phyloP scores from a whole-genome alignment of 2,113 vertebrate species.

The Myiopsitta monachus region DNA sequence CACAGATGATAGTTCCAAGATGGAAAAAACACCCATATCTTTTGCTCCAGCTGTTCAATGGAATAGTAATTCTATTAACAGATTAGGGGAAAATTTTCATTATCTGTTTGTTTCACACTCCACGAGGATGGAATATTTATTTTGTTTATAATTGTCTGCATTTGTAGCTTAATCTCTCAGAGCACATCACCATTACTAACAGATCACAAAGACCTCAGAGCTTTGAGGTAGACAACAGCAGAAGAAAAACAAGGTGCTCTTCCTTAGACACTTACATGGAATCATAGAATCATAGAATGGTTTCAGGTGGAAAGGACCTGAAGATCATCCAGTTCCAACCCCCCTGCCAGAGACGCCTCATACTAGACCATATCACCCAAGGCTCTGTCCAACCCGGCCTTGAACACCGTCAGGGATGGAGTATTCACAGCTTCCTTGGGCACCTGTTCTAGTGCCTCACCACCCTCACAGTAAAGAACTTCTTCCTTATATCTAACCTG shows the following conservation, averaged over 20 bases:
- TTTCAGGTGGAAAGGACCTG: neutral
- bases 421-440: neutral
- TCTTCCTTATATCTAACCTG: no score
- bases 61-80: neutral
- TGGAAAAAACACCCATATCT: neutral
- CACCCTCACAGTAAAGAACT: neutral
- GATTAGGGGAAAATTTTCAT: neutral
- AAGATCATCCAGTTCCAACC: neutral
- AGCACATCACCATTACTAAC: neutral
- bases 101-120: neutral
- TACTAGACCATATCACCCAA: neutral
- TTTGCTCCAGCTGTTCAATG: neutral
- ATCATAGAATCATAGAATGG: neutral
- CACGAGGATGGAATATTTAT: neutral
- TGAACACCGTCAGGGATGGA: neutral
- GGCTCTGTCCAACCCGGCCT: neutral
- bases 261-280: neutral
- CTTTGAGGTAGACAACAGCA: neutral
- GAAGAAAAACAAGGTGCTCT: neutral
- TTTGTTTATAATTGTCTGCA: neutral
- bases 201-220: neutral
- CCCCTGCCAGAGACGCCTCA: neutral
- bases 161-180: neutral
- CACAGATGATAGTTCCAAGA: neutral
- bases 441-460: accelerated